Conservation (phyloP, 2,888 invertebrate species). For the Meiosimyza decipiens region DNA sequence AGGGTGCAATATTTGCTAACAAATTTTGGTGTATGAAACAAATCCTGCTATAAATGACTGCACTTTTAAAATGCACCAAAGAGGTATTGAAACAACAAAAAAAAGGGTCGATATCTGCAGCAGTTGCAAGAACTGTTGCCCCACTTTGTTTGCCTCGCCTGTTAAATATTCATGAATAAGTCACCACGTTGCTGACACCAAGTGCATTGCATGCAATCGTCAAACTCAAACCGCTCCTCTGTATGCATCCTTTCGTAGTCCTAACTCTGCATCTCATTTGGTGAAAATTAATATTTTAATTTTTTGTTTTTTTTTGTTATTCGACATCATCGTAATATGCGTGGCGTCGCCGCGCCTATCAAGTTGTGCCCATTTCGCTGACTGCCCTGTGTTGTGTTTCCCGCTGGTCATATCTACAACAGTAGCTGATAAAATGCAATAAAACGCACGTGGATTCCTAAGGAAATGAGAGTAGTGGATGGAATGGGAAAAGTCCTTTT, state of each 20-base stretch:
- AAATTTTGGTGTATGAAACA: neutral
- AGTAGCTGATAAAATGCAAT: conserved; percentile 31
- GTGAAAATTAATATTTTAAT: conserved; percentile 28
- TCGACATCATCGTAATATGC: conserved; percentile 29
- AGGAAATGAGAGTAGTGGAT: neutral
- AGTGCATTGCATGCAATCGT: conserved; percentile 28
- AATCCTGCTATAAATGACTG: neutral
- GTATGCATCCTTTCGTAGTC: neutral
- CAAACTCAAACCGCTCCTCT: neutral
- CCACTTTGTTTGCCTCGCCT: neutral
- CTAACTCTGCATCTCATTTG: neutral
- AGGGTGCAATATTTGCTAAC: too few relatives aligned
- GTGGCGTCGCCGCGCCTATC: conserved; percentile 4
- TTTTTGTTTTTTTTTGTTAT: conserved; percentile 27
- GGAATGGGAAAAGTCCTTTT: conserved; percentile 2
- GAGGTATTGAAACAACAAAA: neutral
- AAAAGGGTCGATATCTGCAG: neutral
- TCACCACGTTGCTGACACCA: neutral
- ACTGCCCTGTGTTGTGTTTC: neutral
- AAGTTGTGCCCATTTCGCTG: neutral
- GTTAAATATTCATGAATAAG: conserved; percentile 25
- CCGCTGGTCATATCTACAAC: too few relatives aligned
- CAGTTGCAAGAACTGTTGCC: neutral
- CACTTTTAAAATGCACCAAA: conserved; percentile 3
- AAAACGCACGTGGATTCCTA: conserved; percentile 40